phyloP scores from a whole-genome alignment of 1,140 invertebrate species.

The Aphidius ervi region DNA sequence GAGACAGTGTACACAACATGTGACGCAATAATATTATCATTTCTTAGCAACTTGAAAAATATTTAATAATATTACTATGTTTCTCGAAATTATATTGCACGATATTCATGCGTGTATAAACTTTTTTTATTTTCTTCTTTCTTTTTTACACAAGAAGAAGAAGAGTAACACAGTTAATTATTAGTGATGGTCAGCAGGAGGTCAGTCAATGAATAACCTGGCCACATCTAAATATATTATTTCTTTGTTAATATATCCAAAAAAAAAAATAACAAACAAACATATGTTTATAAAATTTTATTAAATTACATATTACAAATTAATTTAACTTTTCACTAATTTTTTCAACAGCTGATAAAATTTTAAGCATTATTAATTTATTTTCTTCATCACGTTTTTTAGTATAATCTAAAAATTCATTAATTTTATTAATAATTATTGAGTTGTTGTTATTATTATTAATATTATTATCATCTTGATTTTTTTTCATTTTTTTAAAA shows the following conservation, averaged over 20 bases:
- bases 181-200: slow-evolving; percentile 38
- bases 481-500: slow-evolving; percentile 14
- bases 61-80: too few species aligned
- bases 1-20: too few species aligned
- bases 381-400: slow-evolving; percentile 36
- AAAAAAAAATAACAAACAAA: too few species aligned
- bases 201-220: slow-evolving; percentile 27
- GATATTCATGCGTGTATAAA: too few species aligned
- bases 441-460: too few species aligned
- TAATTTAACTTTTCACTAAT: slow-evolving; percentile 32
- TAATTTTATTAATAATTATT: slow-evolving; percentile 26
- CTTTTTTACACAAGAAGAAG: too few species aligned
- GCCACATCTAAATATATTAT: background rate
- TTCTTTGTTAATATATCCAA: background rate
- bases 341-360: slow-evolving; percentile 34
- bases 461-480: slow-evolving; percentile 12
- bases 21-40: too few species aligned
- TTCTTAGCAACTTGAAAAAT: too few species aligned
- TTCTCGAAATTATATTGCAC: too few species aligned
- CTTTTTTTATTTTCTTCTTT: too few species aligned
- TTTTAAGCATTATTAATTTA: slow-evolving; percentile 31
- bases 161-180: slow-evolving; percentile 38
- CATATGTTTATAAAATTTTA: too few species aligned
- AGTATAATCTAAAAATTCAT: slow-evolving; percentile 35
- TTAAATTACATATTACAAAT: background rate